Base-by-base conservation (phyloP, 2,888 invertebrate genomes). In the Noctua comes region DNA sequence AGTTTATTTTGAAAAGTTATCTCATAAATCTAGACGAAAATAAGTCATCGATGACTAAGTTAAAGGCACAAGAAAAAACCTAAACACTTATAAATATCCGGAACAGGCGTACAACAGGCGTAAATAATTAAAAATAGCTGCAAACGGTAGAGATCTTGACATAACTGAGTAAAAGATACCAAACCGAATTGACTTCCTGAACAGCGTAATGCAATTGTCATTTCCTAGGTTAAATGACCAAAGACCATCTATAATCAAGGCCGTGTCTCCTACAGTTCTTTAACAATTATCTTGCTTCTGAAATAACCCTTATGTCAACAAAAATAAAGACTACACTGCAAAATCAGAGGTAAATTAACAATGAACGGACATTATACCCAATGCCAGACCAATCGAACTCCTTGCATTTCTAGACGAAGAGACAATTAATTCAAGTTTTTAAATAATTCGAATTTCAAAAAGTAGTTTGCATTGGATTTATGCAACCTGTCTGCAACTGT, bases 171-270 rank as follows among this genome's bases (percentile, higher is more conserved):
- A 87, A 90, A 90, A 91, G 89, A 91, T 31, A 85, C 83, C 86
- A 76, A 79, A 82, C 73, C 85, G 21, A 90, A 91, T 89, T 51
- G 76, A 89, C 86, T 92, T 92, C 92, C 91, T 91, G 80, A 77
- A 87, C 79, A 43, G 77, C 48, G 74, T 70, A 83, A 84, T 82
- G 82, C 75, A 77, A 80, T 81, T 86, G 87, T 76, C 77, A 86
- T 90, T 92, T 92, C 92, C 92, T 91, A 90, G 75, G 64, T 80
- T 76, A 73, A 71, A 65, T 79, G 75, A 82, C 83, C 66, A 75
- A 76, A 70, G 51, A 73, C 72, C 83, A 82, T 80, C 54, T 82
- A 65, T 43, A 66, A 36, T 78, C 88, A 89, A 89, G 90, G 90
- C 85, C 81, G 65, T 57, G 48, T 57, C 27, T 65, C 57, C 31